These are phyloP conservation scores for Drosophila mettleri DNA, from an alignment of 2,888 invertebrate species.

Conservation along the genomic window DNA sequence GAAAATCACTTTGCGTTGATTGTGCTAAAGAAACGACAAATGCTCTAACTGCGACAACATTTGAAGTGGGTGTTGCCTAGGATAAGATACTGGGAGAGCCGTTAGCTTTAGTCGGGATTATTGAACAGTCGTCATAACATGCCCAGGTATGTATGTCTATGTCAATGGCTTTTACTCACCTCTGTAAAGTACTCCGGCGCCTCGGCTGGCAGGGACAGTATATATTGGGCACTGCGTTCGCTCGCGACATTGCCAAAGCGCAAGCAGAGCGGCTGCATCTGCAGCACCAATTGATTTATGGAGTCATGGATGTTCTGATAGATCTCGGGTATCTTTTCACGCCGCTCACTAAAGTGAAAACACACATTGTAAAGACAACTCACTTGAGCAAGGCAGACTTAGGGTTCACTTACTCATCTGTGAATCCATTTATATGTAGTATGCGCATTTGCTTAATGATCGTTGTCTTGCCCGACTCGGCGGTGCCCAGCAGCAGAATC, in stretches of 20 bases:
- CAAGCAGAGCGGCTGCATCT: slow-evolving; percentile 87
- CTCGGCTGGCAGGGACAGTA: slow-evolving; percentile 86
- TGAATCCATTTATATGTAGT: slow-evolving; percentile 91
- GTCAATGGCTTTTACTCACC: slow-evolving; percentile 83
- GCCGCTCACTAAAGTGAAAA: slow-evolving; percentile 87
- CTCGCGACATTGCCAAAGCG: slow-evolving; percentile 85
- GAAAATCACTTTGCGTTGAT: slow-evolving; percentile 42
- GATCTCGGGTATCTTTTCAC: slow-evolving; percentile 89
- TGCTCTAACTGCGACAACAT: slow-evolving; percentile 49
- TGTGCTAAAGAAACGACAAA: slow-evolving; percentile 22
- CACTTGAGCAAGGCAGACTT: too few species aligned
- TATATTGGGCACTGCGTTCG: slow-evolving; percentile 84
- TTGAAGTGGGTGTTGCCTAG: slow-evolving; percentile 51
- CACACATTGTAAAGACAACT: background rate
- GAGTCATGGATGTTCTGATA: slow-evolving; percentile 91
- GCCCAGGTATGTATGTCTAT: background rate
- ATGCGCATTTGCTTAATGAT: slow-evolving; percentile 95
- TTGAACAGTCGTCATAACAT: slow-evolving; percentile 14
- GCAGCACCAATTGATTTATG: slow-evolving; percentile 88
- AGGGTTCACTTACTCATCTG: slow-evolving; percentile 87
- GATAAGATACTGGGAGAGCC: slow-evolving; percentile 65
- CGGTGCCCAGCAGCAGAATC: slow-evolving; percentile 89
- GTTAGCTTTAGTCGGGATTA: slow-evolving; percentile 26
- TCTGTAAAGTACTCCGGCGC: slow-evolving; percentile 87
- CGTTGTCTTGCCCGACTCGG: slow-evolving; percentile 94